These are phyloP conservation scores for Parnassius glacialis DNA, from an alignment of 2,888 invertebrate genomes.

Conservation along the genomic window DNA sequence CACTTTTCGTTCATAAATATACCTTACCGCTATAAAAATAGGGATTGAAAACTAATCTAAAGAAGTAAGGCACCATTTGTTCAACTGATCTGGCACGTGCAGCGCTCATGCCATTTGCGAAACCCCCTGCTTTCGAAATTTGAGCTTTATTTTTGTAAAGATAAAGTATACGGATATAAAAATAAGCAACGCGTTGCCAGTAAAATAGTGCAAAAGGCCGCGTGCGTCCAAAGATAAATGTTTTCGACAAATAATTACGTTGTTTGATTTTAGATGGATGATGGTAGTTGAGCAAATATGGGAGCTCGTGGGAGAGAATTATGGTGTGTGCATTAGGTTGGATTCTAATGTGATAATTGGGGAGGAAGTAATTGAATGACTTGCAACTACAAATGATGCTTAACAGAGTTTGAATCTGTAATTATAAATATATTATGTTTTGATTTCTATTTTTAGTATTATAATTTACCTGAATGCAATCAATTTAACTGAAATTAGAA, in stretches of 20 bases:
- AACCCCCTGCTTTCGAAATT: constrained; percentile 8
- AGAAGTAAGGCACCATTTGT: constrained; percentile 2
- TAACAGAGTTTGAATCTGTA: background rate
- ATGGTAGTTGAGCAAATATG: constrained; percentile 69
- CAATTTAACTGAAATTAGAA: too few species aligned
- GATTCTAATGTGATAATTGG: constrained; percentile 38
- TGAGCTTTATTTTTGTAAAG: background rate
- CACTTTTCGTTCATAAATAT: constrained; percentile 16
- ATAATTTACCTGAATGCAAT: too few species aligned
- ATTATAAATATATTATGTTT: too few species aligned
- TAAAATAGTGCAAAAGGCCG: constrained; percentile 29
- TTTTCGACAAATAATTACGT: constrained; percentile 78
- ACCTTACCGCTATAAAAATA: constrained; percentile 20
- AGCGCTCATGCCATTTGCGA: constrained; percentile 6
- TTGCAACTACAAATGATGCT: constrained; percentile 8
- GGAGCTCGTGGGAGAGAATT: constrained; percentile 65
- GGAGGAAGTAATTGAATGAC: constrained; percentile 22
- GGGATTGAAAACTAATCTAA: background rate
- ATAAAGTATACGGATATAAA: background rate
- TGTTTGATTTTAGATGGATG: constrained; percentile 78
- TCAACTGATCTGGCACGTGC: constrained; percentile 20
- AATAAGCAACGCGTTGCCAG: background rate
- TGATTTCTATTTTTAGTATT: too few species aligned
- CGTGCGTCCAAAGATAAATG: constrained; percentile 73
- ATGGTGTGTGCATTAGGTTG: constrained; percentile 33